Evolutionary conservation across 2,113 vertebrate species (phyloP), one percentile per base, ranked within the genome.

Genomic region (Oplegnathus fasciatus): DNA sequence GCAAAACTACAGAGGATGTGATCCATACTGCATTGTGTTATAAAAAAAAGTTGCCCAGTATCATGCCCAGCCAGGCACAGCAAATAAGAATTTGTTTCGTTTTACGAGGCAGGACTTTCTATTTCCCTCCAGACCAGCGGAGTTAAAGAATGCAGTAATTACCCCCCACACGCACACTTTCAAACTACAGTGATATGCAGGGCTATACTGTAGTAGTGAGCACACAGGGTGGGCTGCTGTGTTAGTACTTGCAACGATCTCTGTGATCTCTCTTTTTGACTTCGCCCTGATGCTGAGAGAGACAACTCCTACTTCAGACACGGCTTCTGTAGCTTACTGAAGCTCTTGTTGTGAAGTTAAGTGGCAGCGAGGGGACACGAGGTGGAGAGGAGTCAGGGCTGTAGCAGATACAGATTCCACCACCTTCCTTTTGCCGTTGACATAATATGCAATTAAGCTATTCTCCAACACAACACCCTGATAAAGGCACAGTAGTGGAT

Each of bases 111-210:
- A 70, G 58, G 65, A 76, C 84, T 80, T 86, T 83, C 65, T 70
- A 78, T 87, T 91, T 86, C 78, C 85, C 83, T 83, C 6, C 26
- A 58, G 88, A 77, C 42, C 2, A n/a, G 64, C 48, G 50, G 67
- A 85, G 84, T 88, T 84, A 84, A 87, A 89, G 80, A 90, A 90
- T 75, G 75, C 82, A 78, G 84, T 90, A 87, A 90, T 91, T 88
- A 78, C 77, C 46, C 75, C 60, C 75, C 75, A 13, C 65, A 80
- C 37, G 15, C 65, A 78, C 34, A 58, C 72, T 61, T 75, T 78
- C 2, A 48, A 34, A 52, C 68, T 61, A 65, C 61, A 72, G n/a
- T 54, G 30, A 75, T 74, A 69, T 64, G 58, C 20, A 69, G 61
- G 44, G 65, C 68, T 82, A 57, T 55, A 37, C 34, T 37, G 6